Percentiles rank a stretch among this genome's conserved stretches.
Evolutionary conservation across 2,113 vertebrate species (phyloP).

Genomic region (Xerus inauris): DNA sequence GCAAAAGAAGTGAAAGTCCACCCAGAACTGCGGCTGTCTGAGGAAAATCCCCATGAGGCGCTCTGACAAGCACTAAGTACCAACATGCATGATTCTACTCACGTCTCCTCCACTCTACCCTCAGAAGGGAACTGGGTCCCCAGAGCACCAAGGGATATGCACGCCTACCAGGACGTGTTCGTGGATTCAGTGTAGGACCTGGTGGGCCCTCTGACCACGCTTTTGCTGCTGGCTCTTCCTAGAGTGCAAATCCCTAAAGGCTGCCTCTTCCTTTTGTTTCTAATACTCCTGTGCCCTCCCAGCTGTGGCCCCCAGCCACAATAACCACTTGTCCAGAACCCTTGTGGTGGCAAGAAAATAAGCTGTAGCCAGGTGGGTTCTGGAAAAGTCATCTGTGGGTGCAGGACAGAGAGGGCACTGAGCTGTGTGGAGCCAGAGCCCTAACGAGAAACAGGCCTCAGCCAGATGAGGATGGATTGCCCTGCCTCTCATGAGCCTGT

Average conservation of each 20-base stretch:
- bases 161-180: neutral
- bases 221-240: neutral
- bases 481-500: neutral
- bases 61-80: neutral
- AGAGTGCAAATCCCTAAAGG: neutral
- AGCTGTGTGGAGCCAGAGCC: neutral
- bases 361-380: neutral
- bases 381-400: neutral
- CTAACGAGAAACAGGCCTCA: slow-evolving; percentile 10
- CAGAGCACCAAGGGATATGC: neutral
- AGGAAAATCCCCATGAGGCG: slow-evolving; percentile 37
- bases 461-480: neutral
- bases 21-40: neutral
- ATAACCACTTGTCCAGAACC: neutral
- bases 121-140: fast-evolving
- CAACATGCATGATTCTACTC: neutral
- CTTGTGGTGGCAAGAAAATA: neutral
- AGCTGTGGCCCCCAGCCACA: neutral
- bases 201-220: neutral
- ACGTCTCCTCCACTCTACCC: fast-evolving
- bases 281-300: neutral
- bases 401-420: fast-evolving
- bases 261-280: neutral
- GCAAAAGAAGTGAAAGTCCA: slow-evolving; percentile 66
- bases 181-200: neutral